phyloP scores from a whole-genome alignment of 2,797 vertebrate species.

The Loriculus beryllinus region DNA sequence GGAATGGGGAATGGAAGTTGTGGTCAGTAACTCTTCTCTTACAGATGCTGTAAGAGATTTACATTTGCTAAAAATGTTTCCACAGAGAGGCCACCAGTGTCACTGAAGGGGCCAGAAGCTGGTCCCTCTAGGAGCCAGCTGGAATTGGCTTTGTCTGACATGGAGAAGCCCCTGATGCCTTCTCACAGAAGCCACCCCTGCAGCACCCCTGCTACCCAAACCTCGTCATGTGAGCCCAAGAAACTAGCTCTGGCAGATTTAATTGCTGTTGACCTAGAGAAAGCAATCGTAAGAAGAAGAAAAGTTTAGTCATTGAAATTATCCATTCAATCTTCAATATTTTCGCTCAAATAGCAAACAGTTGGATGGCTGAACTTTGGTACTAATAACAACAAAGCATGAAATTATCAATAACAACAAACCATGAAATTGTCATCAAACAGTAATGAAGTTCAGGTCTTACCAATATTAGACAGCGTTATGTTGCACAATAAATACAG shows the following conservation, averaged over 20 bases:
- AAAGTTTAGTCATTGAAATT: background rate
- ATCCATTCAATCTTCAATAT: background rate
- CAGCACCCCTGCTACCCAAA: background rate
- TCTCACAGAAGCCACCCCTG: background rate
- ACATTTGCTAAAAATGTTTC: background rate
- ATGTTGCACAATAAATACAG: background rate
- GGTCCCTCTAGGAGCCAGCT: background rate
- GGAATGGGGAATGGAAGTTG: background rate
- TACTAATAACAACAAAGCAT: background rate
- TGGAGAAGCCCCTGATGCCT: background rate
- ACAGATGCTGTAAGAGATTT: too few species aligned
- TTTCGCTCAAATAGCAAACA: background rate
- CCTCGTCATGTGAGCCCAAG: background rate
- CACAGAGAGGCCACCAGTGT: background rate
- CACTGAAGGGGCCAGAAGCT: accelerated
- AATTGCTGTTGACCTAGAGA: background rate
- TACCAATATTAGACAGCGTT: background rate
- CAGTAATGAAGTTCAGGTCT: background rate
- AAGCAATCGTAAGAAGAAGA: background rate
- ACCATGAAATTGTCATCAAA: background rate
- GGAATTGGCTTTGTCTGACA: background rate
- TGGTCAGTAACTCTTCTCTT: background rate
- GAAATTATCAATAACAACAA: background rate
- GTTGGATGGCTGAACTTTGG: background rate
- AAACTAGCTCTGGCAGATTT: background rate